A percentile compares a stretch with the other conserved stretches of the same genome.
phyloP scores from a whole-genome alignment of 1,140 invertebrate species.

The Cydia strobilella region DNA sequence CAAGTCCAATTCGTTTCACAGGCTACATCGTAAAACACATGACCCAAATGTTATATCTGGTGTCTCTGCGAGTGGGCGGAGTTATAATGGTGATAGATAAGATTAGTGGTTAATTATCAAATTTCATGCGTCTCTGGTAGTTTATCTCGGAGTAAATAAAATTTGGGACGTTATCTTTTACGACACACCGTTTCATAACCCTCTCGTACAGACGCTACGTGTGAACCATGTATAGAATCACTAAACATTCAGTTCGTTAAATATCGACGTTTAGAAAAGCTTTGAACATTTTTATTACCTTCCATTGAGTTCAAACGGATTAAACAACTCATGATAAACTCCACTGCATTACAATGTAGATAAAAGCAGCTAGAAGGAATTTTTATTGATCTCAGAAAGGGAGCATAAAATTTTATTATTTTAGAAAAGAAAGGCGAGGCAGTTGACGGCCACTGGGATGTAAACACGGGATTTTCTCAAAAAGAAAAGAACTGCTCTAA shows the following conservation, averaged over 20 bases:
- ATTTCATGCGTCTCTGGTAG: conserved; percentile 64
- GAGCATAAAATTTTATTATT: conserved; percentile 69
- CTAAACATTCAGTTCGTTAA: conserved; percentile 42
- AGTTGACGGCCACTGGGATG: conserved; percentile 49
- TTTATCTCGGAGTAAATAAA: conserved; percentile 74
- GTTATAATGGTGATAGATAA: conserved; percentile 64
- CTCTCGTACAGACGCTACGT: conserved; percentile 41
- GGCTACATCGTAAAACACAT: conserved; percentile 44
- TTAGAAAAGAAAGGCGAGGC: conserved; percentile 50
- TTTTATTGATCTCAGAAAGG: conserved; percentile 68
- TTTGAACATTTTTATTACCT: conserved; percentile 52
- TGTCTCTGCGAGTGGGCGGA: conserved; percentile 52
- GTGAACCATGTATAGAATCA: conserved; percentile 44
- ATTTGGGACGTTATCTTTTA: conserved; percentile 61
- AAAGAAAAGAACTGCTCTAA: conserved; percentile 4
- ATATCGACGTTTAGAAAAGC: conserved; percentile 48
- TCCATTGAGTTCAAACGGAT: conserved; percentile 60
- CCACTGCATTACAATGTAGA: conserved; percentile 57
- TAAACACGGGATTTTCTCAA: conserved; percentile 28
- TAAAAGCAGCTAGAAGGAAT: conserved; percentile 65
- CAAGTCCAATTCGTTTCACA: conserved; percentile 15
- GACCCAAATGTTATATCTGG: conserved; percentile 49
- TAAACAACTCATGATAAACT: conserved; percentile 57
- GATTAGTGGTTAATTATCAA: conserved; percentile 75
- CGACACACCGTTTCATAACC: conserved; percentile 59